phyloP scores from a whole-genome alignment of 1,140 invertebrate species.

The Ericerus pela region DNA sequence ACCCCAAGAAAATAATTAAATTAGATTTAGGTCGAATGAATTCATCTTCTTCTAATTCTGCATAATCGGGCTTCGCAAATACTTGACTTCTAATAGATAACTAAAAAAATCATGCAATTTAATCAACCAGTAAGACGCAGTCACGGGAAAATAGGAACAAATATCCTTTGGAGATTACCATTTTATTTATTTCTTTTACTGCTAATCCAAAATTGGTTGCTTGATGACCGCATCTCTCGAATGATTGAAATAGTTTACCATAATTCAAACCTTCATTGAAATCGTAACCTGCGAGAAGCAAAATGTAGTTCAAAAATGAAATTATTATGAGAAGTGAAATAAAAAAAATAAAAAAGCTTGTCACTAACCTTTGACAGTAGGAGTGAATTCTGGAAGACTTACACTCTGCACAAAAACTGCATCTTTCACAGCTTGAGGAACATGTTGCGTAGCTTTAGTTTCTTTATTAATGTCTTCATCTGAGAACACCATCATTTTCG shows the following conservation, averaged over 20 bases:
- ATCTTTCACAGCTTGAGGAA: slow-evolving; percentile 33
- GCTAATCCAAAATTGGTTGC: slow-evolving; percentile 87
- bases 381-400: slow-evolving; percentile 42
- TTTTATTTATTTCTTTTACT: slow-evolving; percentile 80
- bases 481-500: background rate
- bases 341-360: background rate
- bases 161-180: slow-evolving; percentile 42
- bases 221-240: slow-evolving; percentile 79
- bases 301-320: background rate
- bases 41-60: slow-evolving; percentile 58
- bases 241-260: slow-evolving; percentile 64
- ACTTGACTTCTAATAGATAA: background rate
- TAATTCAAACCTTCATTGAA: slow-evolving; percentile 88
- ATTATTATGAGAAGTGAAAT: background rate
- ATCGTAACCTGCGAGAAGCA: slow-evolving; percentile 53
- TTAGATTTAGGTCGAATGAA: slow-evolving; percentile 61
- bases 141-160: background rate
- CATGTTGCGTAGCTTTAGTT: background rate
- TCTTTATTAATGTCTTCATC: background rate
- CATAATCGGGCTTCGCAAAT: slow-evolving; percentile 36
- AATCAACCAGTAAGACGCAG: background rate
- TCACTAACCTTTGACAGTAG: slow-evolving; percentile 41
- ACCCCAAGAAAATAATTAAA: slow-evolving; percentile 95
- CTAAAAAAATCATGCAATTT: background rate
- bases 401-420: slow-evolving; percentile 50